These are phyloP conservation scores for Pionites leucogaster DNA, from an alignment of 2,113 vertebrate genomes.

Conservation along the genomic window DNA sequence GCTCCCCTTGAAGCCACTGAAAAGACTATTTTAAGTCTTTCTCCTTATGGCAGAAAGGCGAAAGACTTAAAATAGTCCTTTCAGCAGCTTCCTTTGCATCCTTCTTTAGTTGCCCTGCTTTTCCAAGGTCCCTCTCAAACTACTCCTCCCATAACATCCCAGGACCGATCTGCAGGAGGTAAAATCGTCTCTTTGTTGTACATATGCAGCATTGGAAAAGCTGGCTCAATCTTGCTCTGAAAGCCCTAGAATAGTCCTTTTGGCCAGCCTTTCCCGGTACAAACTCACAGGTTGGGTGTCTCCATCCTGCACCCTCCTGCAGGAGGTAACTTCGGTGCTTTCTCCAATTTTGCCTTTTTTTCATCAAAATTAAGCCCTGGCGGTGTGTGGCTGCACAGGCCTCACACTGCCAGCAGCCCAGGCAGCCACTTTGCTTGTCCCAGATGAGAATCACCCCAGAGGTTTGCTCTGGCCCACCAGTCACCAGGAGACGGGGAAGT, in stretches of 20 bases:
- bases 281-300: neutral
- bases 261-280: neutral
- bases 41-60: neutral
- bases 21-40: slow-evolving; percentile 12
- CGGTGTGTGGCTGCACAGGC: neutral
- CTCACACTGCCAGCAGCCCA: accelerated
- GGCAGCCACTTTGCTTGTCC: neutral
- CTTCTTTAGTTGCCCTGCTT: neutral
- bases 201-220: neutral
- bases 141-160: neutral
- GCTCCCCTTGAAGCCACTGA: slow-evolving; percentile 10
- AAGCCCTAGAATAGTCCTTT: neutral
- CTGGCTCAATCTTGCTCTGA: neutral
- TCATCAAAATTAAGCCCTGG: neutral
- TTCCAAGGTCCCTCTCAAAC: slow-evolving; percentile 10
- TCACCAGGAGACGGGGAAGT: accelerated
- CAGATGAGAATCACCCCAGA: neutral
- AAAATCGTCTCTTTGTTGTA: neutral
- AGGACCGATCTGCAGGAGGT: neutral
- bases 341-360: neutral
- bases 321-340: neutral
- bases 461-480: neutral
- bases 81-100: neutral
- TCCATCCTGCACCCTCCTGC: neutral
- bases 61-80: neutral